Percentiles rank a stretch among this genome's conserved stretches.
Conservation (phyloP, 2,797 vertebrate genomes). For the Lycodopsis pacificus region DNA sequence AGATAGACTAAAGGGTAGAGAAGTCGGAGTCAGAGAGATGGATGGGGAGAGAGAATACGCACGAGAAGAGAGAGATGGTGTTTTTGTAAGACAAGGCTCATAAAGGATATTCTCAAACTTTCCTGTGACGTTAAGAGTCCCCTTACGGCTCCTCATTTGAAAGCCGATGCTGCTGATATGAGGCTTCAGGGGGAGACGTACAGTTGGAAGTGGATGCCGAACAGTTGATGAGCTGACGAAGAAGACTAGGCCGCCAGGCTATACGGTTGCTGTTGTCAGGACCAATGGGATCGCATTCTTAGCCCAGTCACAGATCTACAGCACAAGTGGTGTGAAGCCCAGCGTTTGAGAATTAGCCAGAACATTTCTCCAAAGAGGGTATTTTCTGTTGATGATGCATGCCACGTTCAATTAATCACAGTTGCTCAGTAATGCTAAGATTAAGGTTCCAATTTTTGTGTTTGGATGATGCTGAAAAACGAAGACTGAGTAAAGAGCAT, state of each 20-base stretch:
- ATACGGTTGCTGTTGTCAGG: conserved; percentile 46
- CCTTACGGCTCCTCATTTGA: conserved; percentile 48
- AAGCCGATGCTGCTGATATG: conserved; percentile 47
- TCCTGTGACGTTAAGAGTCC: conserved; percentile 51
- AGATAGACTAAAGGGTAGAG: conserved; percentile 36
- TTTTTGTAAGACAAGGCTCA: conserved; percentile 53
- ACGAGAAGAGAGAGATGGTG: conserved; percentile 46
- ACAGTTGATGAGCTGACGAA: conserved; percentile 66
- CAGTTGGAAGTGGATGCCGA: conserved; percentile 50
- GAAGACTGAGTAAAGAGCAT: conserved; percentile 27
- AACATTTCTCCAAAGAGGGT: conserved; percentile 31
- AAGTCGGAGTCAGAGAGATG: conserved; percentile 45
- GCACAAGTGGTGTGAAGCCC: conserved; percentile 42
- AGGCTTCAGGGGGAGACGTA: conserved; percentile 44
- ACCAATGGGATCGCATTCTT: conserved; percentile 51
- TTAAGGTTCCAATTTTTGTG: conserved; percentile 41
- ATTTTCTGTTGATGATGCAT: conserved; percentile 39
- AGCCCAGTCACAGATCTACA: conserved; percentile 27
- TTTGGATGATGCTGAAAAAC: conserved; percentile 52
- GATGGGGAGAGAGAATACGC: conserved; percentile 62
- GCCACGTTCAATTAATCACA: conserved; percentile 47
- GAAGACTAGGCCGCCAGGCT: conserved; percentile 38
- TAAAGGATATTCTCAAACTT: conserved; percentile 64
- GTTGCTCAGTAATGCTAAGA: conserved; percentile 32
- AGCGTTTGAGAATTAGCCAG: conserved; percentile 41